Conservation (phyloP, 2,888 invertebrate genomes). For the Diplazon laetatorius region DNA sequence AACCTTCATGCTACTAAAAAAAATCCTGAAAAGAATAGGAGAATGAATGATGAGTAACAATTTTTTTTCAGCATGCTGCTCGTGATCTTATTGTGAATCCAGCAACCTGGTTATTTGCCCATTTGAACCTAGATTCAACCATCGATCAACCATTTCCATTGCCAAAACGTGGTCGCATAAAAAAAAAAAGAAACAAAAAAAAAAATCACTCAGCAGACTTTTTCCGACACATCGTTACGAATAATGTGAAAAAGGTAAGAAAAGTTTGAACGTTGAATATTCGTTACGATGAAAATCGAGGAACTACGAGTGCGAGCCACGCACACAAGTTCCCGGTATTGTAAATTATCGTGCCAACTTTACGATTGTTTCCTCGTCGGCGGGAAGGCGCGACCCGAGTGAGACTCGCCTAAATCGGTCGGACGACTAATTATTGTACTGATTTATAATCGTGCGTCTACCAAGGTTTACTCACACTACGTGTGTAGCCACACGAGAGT, state of each 20-base stretch:
- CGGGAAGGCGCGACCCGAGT: conserved; percentile 38
- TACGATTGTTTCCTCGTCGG: conserved; percentile 56
- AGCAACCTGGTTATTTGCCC: too few species aligned
- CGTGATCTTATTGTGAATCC: too few species aligned
- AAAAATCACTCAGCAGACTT: background rate
- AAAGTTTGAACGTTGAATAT: conserved; percentile 8
- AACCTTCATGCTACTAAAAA: too few species aligned
- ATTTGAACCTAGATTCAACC: background rate
- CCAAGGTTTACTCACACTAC: conserved; percentile 20
- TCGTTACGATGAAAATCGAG: background rate
- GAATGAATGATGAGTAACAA: too few species aligned
- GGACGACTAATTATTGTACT: conserved; percentile 58
- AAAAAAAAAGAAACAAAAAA: too few species aligned
- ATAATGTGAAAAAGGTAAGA: background rate
- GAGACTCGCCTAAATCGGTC: conserved; percentile 41
- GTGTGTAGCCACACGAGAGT: conserved; percentile 23
- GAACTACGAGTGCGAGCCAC: background rate
- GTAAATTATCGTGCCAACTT: conserved; percentile 46
- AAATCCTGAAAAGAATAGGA: too few species aligned
- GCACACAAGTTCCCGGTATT: conserved; percentile 28
- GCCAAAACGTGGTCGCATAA: background rate
- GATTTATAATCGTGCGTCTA: conserved; percentile 51
- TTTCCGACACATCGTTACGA: background rate
- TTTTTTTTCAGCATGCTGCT: too few species aligned
- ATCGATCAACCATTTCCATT: background rate